Conservation (phyloP, 2,888 invertebrate species). For the Exephanes ischioxanthus region DNA sequence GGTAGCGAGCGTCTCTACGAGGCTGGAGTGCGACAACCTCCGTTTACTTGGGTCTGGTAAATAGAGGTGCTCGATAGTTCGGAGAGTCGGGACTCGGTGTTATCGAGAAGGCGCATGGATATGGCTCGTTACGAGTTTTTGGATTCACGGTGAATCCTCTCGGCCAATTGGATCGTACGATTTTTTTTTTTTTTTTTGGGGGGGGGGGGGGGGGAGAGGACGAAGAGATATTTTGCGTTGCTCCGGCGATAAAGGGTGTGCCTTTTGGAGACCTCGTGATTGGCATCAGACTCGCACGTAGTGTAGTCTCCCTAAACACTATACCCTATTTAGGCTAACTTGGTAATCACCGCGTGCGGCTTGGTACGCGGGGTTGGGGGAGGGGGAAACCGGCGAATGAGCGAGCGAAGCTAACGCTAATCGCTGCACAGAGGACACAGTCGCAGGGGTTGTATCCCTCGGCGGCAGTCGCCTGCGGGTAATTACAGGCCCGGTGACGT, state of each 20-base stretch:
- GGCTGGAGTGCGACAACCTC: neutral
- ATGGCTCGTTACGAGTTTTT: constrained; percentile 13
- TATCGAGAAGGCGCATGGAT: constrained; percentile 17
- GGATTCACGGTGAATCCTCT: too few species aligned
- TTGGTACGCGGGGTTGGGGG: constrained; percentile 78
- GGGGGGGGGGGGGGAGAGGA: too few species aligned
- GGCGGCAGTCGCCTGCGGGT: constrained; percentile 78
- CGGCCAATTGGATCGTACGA: neutral
- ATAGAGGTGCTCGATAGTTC: neutral
- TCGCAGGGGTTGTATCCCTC: constrained; percentile 65
- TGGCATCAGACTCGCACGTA: constrained; percentile 59
- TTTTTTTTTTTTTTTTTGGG: neutral
- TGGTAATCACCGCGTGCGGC: constrained; percentile 82
- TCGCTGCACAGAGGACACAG: constrained; percentile 44
- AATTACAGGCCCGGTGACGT: constrained; percentile 83
- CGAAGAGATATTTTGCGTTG: constrained; percentile 4
- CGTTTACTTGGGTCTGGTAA: neutral
- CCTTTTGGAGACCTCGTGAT: constrained; percentile 56
- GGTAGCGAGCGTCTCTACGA: neutral
- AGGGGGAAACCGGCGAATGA: constrained; percentile 44
- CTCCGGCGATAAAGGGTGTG: constrained; percentile 41
- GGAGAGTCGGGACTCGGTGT: constrained; percentile 1
- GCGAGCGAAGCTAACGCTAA: constrained; percentile 51
- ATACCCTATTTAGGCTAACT: constrained; percentile 83
- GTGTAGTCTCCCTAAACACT: constrained; percentile 79